Base-by-base conservation (phyloP, 2,113 vertebrate species). In the Hirundichthys speculiger region DNA sequence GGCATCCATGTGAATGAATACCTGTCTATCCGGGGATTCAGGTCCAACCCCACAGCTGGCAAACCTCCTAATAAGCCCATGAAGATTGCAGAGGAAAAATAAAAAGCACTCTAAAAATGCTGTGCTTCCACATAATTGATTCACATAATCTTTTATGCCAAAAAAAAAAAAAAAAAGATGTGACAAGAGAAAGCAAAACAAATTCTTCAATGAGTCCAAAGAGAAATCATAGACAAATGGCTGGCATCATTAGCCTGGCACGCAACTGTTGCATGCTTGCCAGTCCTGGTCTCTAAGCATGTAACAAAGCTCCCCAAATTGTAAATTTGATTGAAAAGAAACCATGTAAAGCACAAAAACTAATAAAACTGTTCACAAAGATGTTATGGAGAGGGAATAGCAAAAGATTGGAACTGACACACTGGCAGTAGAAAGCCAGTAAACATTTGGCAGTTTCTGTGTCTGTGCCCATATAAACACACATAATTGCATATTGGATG, bases 221-320 rank as follows among this genome's bases (percentile, higher is more conserved):
- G 73, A 77, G 64, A 58, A 54, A 82, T 46, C 47, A 57, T 7
- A 80, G 51, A 82, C 54, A 80, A 82, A 65, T 59, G 52, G 52
- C 51, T 73, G 73, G 77, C 69, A 69, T 27, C 22, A 22, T 30
- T 34, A 76, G 20, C 22, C 61, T 56, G 53, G 52, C 73, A 60
- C 39, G 52, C 34, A 72, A 39, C 3, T n/a, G 53, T 2, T 34
- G 38, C 20, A 24, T 10, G 41, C 11, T 66, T 74, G 78, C 69
- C 83, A 83, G 25, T 18, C 19, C 21, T 46, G 59, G 60, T 34
- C 16, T 69, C 42, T 21, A 43, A 42, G 59, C 46, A 59, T 62
- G 30, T 14, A 83, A 73, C 47, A 77, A 81, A 69, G 18, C 30
- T 64, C 40, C 13, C 52, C 65, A 72, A n/a, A 79, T 73, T 83